Base-by-base conservation (phyloP, 2,113 vertebrate genomes). In the Trichechus manatus region DNA sequence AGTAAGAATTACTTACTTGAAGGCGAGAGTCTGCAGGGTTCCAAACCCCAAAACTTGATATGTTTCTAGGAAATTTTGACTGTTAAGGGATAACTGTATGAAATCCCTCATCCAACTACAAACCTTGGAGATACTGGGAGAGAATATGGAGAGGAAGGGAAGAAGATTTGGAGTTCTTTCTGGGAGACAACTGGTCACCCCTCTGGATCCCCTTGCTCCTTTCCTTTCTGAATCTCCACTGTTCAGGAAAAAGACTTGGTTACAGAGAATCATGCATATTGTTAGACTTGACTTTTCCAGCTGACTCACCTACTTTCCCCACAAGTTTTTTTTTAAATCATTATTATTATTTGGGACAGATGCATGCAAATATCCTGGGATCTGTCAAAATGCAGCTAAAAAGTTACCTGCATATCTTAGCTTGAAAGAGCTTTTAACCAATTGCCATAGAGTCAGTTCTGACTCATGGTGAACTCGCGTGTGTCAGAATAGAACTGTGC, bases 321-420 rank as follows among this genome's bases (percentile, higher is more conserved):
- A 64, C 66, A 63, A 70, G 15, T 78, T 56, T 36, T 36, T 70
- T 42, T 39, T 7, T 20, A 39, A 77, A 59, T 92, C 25, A 61
- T 53, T 53, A 70, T 53, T 74, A 42, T 50, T 96, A 79, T 29
- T 75, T 93, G 96, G 11, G 39, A 6, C 25, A 82, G 47, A 80
- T 75, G 72, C 6, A 59, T n/a, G 19, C 47, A 85, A 78, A 90
- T 92, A 92, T 66, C 8, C 70, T 84, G 77, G 31, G 44, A 70
- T 94, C 59, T 95, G 11, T 6, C n/a, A 84, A 91, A 95, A 92
- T 44, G 9, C 33, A 93, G 53, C 63, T 94, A 89, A 79, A 64
- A 70, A 42, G 25, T 88, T 78, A 68, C 44, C 92, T 86, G 78
- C 27, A 33, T 56, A 36, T 88, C 14, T 7, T 63, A 78, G 36